Conservation (phyloP, 2,888 invertebrate genomes). For the Rhamnusium bicolor region DNA sequence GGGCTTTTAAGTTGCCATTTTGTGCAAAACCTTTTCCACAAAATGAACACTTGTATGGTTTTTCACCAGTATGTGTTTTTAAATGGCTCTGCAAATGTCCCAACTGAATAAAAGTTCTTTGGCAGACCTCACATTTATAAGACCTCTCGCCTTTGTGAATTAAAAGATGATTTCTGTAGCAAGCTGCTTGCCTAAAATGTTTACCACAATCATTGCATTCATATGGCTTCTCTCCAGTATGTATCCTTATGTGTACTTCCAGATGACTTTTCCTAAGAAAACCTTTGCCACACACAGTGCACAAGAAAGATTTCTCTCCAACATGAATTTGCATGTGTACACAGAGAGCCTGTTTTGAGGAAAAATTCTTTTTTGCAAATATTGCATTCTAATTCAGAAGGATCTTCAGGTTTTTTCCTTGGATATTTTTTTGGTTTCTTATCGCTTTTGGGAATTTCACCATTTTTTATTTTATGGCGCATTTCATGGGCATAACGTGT, state of each 20-base stretch:
- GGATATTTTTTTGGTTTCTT: conserved; percentile 6
- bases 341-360: conserved; percentile 42
- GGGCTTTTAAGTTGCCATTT: conserved; percentile 45
- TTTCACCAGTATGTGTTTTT: conserved; percentile 46
- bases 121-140: conserved; percentile 43
- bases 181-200: conserved; percentile 41
- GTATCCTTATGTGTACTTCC: conserved; percentile 46
- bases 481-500: conserved; percentile 44
- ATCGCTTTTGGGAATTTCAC: conserved; percentile 33
- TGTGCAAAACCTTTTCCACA: conserved; percentile 46
- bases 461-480: conserved; percentile 48
- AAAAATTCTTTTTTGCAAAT: conserved; percentile 42
- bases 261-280: conserved; percentile 46
- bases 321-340: conserved; percentile 45
- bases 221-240: conserved; percentile 46
- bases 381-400: conserved; percentile 37
- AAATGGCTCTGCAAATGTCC: conserved; percentile 45
- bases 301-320: conserved; percentile 47
- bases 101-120: conserved; percentile 43
- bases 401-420: conserved; percentile 34
- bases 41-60: conserved; percentile 44
- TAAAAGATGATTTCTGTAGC: conserved; percentile 42
- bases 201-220: conserved; percentile 44
- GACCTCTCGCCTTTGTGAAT: conserved; percentile 46
- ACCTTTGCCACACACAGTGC: conserved; percentile 46